Conservation (phyloP, 1,140 invertebrate genomes). For the Macrosteles quadrilineatus region DNA sequence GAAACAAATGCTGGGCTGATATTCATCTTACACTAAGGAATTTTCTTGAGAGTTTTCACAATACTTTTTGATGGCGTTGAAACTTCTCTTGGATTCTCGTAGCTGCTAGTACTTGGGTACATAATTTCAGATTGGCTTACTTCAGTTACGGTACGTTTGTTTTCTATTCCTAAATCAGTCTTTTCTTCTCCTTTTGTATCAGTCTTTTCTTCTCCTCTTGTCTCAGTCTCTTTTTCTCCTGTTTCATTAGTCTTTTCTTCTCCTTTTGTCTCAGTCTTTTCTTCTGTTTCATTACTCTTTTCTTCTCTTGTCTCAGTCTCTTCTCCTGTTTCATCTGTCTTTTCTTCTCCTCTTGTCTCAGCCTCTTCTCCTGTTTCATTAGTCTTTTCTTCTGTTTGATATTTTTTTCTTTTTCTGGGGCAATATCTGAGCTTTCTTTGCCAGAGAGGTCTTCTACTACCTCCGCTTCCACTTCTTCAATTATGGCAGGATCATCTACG, state of each 20-base stretch:
- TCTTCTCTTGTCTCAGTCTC: too few species aligned
- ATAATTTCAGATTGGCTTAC: background rate
- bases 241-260: background rate
- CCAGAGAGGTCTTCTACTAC: too few species aligned
- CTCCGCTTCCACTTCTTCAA: too few species aligned
- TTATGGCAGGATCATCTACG: too few species aligned
- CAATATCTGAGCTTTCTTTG: too few species aligned
- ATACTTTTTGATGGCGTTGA: too few species aligned
- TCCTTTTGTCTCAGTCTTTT: too few species aligned
- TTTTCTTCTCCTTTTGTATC: background rate
- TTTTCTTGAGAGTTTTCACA: too few species aligned
- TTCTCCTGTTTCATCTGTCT: background rate
- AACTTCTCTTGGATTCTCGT: too few species aligned
- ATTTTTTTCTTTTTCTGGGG: background rate
- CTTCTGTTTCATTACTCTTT: too few species aligned
- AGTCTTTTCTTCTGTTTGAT: background rate
- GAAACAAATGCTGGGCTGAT: background rate
- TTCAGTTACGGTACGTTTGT: background rate
- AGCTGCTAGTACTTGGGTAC: background rate
- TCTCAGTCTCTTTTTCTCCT: background rate
- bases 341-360: background rate
- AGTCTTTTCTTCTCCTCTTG: background rate
- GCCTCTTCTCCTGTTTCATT: background rate
- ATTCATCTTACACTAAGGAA: background rate
- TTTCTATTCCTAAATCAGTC: background rate